phyloP scores from a whole-genome alignment of 1,140 invertebrate species.

The Drosophila insularis region DNA sequence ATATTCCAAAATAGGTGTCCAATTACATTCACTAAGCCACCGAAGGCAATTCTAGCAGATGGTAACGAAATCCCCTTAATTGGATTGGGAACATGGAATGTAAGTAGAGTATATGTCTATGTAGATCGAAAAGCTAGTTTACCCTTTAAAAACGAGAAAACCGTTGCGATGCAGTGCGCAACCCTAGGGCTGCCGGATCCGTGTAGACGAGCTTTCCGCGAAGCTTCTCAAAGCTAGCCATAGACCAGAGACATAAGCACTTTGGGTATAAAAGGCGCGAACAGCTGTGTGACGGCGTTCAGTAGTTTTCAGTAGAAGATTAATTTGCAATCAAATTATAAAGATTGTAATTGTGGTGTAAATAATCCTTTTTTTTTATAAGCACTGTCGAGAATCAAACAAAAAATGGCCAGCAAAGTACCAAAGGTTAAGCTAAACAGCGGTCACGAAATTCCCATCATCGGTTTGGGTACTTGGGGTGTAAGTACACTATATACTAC shows the following conservation, averaged over 20 bases:
- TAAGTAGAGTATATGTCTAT: conserved; percentile 20
- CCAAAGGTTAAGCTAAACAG: conserved; percentile 86
- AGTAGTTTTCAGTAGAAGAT: conserved; percentile 27
- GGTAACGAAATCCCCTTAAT: conserved; percentile 46
- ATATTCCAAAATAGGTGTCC: conserved; percentile 18
- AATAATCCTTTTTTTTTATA: conserved; percentile 18
- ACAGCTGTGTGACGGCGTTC: conserved; percentile 48
- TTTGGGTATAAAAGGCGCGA: conserved; percentile 49
- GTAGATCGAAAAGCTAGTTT: no score
- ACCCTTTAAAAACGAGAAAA: neutral
- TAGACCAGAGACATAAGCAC: conserved; percentile 11
- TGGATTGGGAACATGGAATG: conserved; percentile 58
- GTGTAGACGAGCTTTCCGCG: conserved; percentile 3
- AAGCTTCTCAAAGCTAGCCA: conserved; percentile 36
- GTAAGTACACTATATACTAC: conserved; percentile 82
- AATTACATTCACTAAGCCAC: conserved; percentile 6
- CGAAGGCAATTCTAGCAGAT: conserved; percentile 35
- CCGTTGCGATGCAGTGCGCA: conserved; percentile 32
- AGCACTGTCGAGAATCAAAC: neutral
- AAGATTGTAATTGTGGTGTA: conserved; percentile 15
- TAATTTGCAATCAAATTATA: neutral
- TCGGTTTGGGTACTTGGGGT: conserved; percentile 92
- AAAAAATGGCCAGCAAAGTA: conserved; percentile 66
- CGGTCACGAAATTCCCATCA: conserved; percentile 86
- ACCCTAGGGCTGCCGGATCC: conserved; percentile 11